Evolutionary conservation across 92 coral and sea anemone species (phyloP).

Genomic region (Parazoanthus swiftii): DNA sequence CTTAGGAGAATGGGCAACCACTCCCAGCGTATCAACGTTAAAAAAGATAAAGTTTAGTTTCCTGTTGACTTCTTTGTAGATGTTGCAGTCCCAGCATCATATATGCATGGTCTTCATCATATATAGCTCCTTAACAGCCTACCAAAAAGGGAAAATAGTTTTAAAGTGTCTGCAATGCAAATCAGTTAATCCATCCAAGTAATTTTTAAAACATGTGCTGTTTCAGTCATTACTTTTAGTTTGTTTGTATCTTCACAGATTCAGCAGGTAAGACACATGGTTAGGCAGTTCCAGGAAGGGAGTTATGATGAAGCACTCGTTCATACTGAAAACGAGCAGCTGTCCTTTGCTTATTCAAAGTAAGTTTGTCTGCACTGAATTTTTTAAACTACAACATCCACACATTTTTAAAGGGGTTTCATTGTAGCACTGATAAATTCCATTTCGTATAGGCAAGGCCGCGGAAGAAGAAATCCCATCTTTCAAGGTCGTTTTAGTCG

Average conservation of each 20-base stretch:
- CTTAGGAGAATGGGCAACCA: too few relatives aligned
- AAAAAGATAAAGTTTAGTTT: too few relatives aligned
- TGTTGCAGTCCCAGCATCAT: too few relatives aligned
- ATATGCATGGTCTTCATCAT: too few relatives aligned
- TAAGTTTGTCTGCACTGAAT: constrained; percentile 41
- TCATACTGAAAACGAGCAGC: constrained; percentile 77
- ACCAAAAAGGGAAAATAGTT: too few relatives aligned
- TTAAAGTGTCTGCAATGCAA: too few relatives aligned
- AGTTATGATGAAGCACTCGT: constrained; percentile 55
- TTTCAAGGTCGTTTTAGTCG: constrained; percentile 94
- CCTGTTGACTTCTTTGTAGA: too few relatives aligned
- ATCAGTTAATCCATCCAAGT: too few relatives aligned
- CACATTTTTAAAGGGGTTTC: neutral
- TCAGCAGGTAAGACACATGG: constrained; percentile 54
- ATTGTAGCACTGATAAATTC: neutral
- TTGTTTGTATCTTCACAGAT: constrained; percentile 36
- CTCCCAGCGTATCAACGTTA: too few relatives aligned
- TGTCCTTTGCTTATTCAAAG: constrained; percentile 70
- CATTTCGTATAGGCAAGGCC: constrained; percentile 56
- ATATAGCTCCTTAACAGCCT: too few relatives aligned
- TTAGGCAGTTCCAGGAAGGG: constrained; percentile 68
- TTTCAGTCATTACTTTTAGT: neutral
- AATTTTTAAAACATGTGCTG: neutral
- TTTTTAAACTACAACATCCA: neutral
- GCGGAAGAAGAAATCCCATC: constrained; percentile 79